A percentile compares a stretch with the other conserved stretches of the same genome.
Evolutionary conservation across 2,113 vertebrate species (phyloP).

Genomic region (Brachypodius melanocephalos): DNA sequence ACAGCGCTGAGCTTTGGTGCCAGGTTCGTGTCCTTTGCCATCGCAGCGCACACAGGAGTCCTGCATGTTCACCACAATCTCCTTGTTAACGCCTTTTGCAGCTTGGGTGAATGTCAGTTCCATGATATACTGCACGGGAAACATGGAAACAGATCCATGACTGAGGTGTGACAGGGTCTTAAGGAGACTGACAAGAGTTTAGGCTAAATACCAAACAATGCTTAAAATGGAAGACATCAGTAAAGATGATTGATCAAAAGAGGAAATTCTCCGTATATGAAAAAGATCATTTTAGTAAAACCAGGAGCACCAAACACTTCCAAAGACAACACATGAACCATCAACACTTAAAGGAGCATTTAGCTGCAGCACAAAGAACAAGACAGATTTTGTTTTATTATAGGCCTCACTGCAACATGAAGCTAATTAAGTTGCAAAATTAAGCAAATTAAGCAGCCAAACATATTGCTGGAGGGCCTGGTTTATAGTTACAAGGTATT

Average conservation of each 20-base stretch:
- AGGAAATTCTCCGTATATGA: neutral
- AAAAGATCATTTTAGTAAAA: neutral
- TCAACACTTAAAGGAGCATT: neutral
- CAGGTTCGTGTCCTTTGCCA: slow-evolving; percentile 89
- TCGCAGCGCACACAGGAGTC: slow-evolving; percentile 86
- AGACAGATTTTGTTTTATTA: neutral
- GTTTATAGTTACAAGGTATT: neutral
- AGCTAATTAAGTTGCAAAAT: slow-evolving; percentile 11
- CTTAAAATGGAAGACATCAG: neutral
- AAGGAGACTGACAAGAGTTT: neutral
- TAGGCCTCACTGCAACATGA: neutral
- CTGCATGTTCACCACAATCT: slow-evolving; percentile 85
- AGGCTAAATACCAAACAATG: neutral
- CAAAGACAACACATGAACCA: neutral
- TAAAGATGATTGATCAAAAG: neutral
- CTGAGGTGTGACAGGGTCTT: neutral
- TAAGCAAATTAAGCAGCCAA: neutral
- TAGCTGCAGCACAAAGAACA: neutral
- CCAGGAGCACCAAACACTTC: neutral
- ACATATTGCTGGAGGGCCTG: neutral
- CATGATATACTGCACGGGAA: slow-evolving; percentile 85
- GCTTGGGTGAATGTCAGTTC: slow-evolving; percentile 95
- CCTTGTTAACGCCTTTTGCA: slow-evolving; percentile 96
- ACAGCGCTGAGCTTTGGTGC: slow-evolving; percentile 89
- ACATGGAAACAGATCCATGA: neutral